Evolutionary conservation across 1,140 invertebrate genomes (phyloP).

Genomic region (Neodiprion fabricii): DNA sequence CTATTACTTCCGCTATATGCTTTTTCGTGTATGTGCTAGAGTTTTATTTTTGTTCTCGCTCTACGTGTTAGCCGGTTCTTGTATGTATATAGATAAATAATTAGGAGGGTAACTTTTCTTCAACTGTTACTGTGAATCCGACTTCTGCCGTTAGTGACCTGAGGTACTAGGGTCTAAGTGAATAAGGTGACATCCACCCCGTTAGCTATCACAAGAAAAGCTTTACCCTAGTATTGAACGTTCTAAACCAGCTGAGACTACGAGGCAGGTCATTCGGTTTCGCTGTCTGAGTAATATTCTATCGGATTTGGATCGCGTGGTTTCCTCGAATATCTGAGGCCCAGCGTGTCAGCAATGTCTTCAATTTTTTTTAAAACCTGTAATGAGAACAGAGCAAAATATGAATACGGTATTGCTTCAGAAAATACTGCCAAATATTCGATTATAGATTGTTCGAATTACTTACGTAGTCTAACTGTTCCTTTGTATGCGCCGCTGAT

Average conservation of each 20-base stretch:
- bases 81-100: no score
- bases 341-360: constrained; percentile 72
- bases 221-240: not conserved
- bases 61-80: no score
- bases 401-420: not conserved
- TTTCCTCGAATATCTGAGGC: constrained; percentile 76
- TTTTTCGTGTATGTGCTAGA: no score
- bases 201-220: no score
- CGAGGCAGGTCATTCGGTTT: constrained; percentile 53
- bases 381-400: constrained; percentile 29
- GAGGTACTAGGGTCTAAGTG: no score
- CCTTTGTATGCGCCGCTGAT: constrained; percentile 94
- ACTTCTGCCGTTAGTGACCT: not conserved
- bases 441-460: not conserved
- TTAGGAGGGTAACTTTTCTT: no score
- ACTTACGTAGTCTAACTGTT: constrained; percentile 89
- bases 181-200: no score
- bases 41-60: no score
- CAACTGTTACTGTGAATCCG: no score
- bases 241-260: constrained; percentile 30
- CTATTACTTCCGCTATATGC: no score
- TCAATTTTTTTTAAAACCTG: constrained; percentile 74
- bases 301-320: constrained; percentile 65
- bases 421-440: constrained; percentile 3
- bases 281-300: constrained; percentile 64